phyloP scores from a whole-genome alignment of 2,113 vertebrate species.

The Sciurus niger region DNA sequence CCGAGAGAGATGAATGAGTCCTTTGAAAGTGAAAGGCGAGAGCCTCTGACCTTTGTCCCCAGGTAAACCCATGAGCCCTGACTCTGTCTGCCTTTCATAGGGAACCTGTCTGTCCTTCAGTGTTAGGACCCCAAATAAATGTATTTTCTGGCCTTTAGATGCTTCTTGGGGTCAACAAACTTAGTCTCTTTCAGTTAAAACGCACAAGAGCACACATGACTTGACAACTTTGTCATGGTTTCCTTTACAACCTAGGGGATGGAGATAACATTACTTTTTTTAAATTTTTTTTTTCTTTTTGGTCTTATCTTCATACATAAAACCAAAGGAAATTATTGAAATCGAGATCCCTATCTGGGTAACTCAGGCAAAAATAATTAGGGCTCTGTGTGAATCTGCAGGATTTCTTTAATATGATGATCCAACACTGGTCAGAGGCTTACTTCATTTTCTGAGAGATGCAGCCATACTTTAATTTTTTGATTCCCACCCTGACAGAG shows the following conservation, averaged over 20 bases:
- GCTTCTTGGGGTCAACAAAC: neutral
- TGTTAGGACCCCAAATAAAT: neutral
- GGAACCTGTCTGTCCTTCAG: neutral
- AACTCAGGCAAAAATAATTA: neutral
- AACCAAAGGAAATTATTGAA: neutral
- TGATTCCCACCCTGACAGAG: neutral
- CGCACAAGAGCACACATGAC: neutral
- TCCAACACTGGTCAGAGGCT: neutral
- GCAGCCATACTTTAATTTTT: neutral
- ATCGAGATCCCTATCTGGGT: neutral
- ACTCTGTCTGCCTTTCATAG: neutral
- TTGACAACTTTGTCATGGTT: neutral
- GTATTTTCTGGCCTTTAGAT: neutral
- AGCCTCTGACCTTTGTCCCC: neutral
- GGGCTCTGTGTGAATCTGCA: neutral
- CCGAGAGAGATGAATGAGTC: neutral
- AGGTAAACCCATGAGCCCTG: neutral
- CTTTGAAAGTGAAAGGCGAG: neutral
- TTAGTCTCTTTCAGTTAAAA: neutral
- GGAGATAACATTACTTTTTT: fast-evolving
- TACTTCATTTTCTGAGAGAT: neutral
- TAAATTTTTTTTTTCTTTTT: neutral
- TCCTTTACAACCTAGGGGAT: neutral
- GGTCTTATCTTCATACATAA: neutral
- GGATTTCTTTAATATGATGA: neutral